phyloP scores from a whole-genome alignment of 2,888 invertebrate species.

The Zaprionus obscuricornis region DNA sequence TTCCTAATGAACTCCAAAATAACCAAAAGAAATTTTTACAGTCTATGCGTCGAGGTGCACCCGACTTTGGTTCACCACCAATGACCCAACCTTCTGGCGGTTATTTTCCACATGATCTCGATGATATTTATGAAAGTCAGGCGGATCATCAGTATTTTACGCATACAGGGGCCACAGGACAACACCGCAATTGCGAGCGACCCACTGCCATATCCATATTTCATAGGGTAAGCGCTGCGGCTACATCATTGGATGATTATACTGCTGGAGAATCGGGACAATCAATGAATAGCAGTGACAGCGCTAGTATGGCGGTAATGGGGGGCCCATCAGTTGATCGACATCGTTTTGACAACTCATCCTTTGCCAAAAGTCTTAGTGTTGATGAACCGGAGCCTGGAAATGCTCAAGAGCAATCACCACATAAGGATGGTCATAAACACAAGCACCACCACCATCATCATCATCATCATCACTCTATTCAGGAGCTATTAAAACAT shows the following conservation, averaged over 20 bases:
- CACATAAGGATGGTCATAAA: constrained; percentile 57
- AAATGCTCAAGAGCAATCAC: constrained; percentile 37
- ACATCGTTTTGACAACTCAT: constrained; percentile 81
- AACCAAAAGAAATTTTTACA: constrained; percentile 43
- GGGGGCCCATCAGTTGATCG: constrained; percentile 46
- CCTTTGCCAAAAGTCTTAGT: constrained; percentile 81
- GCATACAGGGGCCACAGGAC: constrained; percentile 80
- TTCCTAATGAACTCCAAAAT: not conserved
- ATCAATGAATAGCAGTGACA: constrained; percentile 58
- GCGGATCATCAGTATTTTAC: constrained; percentile 83
- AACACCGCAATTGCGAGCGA: constrained; percentile 71
- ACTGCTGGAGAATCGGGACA: constrained; percentile 46
- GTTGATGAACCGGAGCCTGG: constrained; percentile 65
- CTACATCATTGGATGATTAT: constrained; percentile 81
- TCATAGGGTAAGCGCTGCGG: constrained; percentile 80
- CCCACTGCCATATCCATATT: constrained; percentile 83
- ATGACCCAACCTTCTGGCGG: constrained; percentile 69
- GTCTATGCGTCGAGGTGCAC: constrained; percentile 79
- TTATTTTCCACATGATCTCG: constrained; percentile 83
- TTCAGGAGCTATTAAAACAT: constrained; percentile 90
- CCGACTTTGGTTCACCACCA: constrained; percentile 80
- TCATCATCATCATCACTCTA: constrained; percentile 87
- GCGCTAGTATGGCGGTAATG: constrained; percentile 39
- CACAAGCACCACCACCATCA: constrained; percentile 60
- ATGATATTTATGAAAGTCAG: constrained; percentile 83